Percentiles rank a stretch among this genome's conserved stretches.
These are phyloP conservation scores for Toxostoma redivivum DNA, from an alignment of 2,113 vertebrate genomes.

Conservation along the genomic window DNA sequence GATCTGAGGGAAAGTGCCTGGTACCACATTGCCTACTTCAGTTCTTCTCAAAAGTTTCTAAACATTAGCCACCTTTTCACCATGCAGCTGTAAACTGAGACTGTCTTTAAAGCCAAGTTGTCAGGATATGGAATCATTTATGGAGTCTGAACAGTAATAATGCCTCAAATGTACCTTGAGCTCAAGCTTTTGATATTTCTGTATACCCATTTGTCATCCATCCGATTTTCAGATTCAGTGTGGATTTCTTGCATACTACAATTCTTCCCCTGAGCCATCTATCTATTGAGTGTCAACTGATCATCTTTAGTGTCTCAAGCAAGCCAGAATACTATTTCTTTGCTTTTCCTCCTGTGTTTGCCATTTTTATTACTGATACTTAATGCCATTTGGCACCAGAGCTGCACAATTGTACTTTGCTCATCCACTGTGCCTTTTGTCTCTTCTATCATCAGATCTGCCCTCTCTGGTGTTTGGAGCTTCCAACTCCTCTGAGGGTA, in stretches of 20 bases:
- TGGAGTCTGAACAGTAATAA: background rate
- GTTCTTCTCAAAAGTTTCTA: background rate
- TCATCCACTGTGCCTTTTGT: background rate
- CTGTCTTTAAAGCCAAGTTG: background rate
- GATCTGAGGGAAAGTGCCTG: background rate
- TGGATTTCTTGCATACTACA: background rate
- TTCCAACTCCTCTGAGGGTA: background rate
- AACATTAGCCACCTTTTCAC: background rate
- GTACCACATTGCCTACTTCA: background rate
- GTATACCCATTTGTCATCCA: background rate
- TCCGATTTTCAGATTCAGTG: background rate
- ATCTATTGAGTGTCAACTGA: background rate
- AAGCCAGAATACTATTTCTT: background rate
- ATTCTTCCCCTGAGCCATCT: background rate
- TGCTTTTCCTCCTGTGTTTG: background rate
- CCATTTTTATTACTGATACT: background rate
- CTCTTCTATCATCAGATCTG: fast-evolving
- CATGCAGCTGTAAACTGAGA: background rate
- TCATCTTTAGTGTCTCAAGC: background rate
- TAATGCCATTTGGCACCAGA: background rate
- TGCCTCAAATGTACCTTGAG: background rate
- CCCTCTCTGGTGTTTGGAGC: background rate
- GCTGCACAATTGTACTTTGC: background rate
- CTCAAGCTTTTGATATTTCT: background rate
- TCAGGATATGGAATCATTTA: background rate